Evolutionary conservation across 2,888 invertebrate species (phyloP).

Genomic region (Acanthosepion esculentum): DNA sequence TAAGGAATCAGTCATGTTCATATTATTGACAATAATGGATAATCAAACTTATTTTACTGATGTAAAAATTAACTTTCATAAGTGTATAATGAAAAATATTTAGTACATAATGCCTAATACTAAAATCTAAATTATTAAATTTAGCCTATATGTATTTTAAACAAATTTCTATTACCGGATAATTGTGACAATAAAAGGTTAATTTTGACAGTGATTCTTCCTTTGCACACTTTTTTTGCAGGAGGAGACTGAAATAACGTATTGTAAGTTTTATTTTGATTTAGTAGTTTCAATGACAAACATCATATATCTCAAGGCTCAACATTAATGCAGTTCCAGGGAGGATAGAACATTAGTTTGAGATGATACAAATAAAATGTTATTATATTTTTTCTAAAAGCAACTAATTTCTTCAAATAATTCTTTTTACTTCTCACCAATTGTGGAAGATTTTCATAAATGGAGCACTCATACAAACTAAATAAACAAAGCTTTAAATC

Average conservation of each 20-base stretch:
- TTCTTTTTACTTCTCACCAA: too few relatives aligned
- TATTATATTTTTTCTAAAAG: too few relatives aligned
- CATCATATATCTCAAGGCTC: neutral
- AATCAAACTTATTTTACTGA: neutral
- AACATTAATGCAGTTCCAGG: too few relatives aligned
- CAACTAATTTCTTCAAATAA: too few relatives aligned
- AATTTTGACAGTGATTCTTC: neutral
- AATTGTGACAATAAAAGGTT: neutral
- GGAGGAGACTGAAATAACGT: neutral
- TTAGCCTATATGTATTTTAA: neutral
- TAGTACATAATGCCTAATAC: neutral
- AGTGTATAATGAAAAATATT: neutral
- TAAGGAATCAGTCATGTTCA: too few relatives aligned
- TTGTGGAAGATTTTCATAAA: too few relatives aligned
- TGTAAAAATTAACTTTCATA: neutral
- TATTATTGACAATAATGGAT: neutral
- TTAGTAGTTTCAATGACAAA: too few relatives aligned
- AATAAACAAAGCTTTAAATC: too few relatives aligned
- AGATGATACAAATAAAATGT: too few relatives aligned
- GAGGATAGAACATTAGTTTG: too few relatives aligned
- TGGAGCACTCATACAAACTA: too few relatives aligned
- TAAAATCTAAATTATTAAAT: neutral
- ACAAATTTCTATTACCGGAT: neutral
- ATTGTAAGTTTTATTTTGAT: neutral
- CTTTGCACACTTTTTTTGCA: neutral